Conservation (phyloP, 1,140 invertebrate species). For the Rhynchophorus ferrugineus region DNA sequence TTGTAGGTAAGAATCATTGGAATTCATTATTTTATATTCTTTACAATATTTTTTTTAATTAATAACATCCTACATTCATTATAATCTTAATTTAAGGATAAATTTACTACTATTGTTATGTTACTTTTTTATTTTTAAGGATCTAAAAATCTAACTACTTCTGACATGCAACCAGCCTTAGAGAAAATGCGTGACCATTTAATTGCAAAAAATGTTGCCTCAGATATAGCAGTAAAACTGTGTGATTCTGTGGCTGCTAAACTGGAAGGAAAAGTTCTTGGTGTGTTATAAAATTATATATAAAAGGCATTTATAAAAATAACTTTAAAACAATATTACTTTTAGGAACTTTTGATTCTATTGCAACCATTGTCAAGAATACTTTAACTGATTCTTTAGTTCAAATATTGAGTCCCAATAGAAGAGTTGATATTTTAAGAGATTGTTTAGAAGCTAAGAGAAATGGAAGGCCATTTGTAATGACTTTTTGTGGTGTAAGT, state of each 20-base stretch:
- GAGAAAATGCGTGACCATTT: conserved; percentile 96
- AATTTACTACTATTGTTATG: no score
- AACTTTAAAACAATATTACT: background rate
- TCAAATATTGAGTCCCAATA: conserved; percentile 87
- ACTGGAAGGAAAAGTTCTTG: conserved; percentile 80
- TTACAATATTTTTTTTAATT: background rate
- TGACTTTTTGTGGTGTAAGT: conserved; percentile 94
- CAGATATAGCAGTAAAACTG: conserved; percentile 89
- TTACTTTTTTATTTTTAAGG: conserved; percentile 9
- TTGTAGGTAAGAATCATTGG: conserved; percentile 72
- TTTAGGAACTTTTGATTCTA: conserved; percentile 82
- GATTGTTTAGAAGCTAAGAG: conserved; percentile 88
- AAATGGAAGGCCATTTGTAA: conserved; percentile 80
- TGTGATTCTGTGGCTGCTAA: conserved; percentile 92
- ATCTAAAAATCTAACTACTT: conserved; percentile 49
- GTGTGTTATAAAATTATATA: conserved; percentile 2
- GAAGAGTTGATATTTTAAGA: conserved; percentile 92
- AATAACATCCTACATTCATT: no score
- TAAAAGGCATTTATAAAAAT: background rate
- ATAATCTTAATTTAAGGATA: no score
- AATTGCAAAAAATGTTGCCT: conserved; percentile 95
- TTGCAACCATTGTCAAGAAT: conserved; percentile 73
- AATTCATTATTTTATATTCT: no score
- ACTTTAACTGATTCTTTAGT: conserved; percentile 79
- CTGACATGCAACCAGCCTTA: conserved; percentile 76